Evolutionary conservation across 2,888 invertebrate genomes (phyloP), one percentile per base, ranked within the genome.

Genomic region (Cephus pulcher): DNA sequence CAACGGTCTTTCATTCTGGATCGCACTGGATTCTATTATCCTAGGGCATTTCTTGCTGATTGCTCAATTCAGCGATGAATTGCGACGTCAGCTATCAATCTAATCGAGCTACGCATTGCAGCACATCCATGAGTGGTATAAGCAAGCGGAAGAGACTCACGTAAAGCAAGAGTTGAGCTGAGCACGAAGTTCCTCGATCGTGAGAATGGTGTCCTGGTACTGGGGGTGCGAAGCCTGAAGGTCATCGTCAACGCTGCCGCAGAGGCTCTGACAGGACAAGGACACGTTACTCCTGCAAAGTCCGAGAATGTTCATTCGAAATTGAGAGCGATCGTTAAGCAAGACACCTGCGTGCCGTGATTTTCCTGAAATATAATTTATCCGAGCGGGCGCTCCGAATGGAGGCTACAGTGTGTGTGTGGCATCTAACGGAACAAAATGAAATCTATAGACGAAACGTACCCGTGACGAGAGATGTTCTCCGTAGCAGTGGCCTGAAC

Each of bases 131-230:
- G 75, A 56, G 71, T 77, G 70, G 73, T 70, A 75, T 76, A 32
- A 30, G 23, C n/a, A 4, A 12, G 30, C 15, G n/a, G 33, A 12
- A 34, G 30, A 76, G 12, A 92, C 93, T 92, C 87, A 93, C 90
- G 95, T 95, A 90, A 95, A 95, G 90, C 96, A 96, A 83, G 95
- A 95, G 90, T 95, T 95, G 89, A 95, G 93, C 88, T 95, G 95
- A 79, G 94, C 93, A 76, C 95, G 94, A 82, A 96, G 91, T 88
- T 95, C 95, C 90, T 96, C 96, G 86, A 96, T 95, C 81, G 95
- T 95, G 81, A 95, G 91, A 78, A 94, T 93, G 85, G 94, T 94
- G 79, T 93, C 93, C 82, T 91, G 90, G 75, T 91, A 91, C 78
- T 91, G 91, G 74, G 91, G 90, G 87, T 91, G 91, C 73, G 91